Evolutionary conservation across 2,113 vertebrate species (phyloP).

Genomic region (Mirza zaza): DNA sequence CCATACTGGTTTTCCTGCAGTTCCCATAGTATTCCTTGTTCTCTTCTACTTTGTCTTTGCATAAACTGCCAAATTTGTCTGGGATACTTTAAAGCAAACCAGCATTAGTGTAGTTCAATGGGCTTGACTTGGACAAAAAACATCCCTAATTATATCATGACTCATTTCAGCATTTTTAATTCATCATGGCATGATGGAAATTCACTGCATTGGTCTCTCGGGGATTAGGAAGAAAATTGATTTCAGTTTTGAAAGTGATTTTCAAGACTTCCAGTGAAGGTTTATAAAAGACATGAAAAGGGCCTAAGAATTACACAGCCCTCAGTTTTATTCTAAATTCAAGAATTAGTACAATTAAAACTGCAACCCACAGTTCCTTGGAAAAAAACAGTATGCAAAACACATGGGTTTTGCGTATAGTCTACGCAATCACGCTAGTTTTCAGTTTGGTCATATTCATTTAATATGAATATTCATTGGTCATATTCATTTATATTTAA

Average conservation of each 20-base stretch:
- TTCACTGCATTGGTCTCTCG: conserved; percentile 48
- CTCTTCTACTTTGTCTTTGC: neutral
- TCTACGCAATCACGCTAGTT: neutral
- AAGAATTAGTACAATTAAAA: conserved; percentile 67
- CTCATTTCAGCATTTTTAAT: conserved; percentile 72
- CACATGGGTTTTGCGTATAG: neutral
- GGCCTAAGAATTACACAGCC: conserved; percentile 39
- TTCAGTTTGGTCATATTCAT: conserved; percentile 27
- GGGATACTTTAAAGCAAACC: conserved; percentile 40
- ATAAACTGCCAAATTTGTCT: conserved; percentile 29
- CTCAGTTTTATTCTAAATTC: conserved; percentile 49
- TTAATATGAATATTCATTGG: no score
- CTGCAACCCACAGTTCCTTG: neutral
- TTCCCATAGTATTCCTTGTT: neutral
- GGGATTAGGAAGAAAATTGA: conserved; percentile 72
- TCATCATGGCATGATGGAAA: conserved; percentile 64
- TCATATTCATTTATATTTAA: neutral
- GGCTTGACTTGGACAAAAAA: conserved; percentile 56
- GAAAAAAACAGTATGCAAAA: conserved; percentile 38
- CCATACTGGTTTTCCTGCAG: neutral
- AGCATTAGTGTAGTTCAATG: conserved; percentile 55
- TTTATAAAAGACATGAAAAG: conserved; percentile 56
- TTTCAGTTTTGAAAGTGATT: conserved; percentile 69
- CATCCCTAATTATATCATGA: conserved; percentile 65
- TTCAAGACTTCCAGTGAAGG: conserved; percentile 55